Evolutionary conservation across 2,888 invertebrate genomes (phyloP), one percentile per base, ranked within the genome.

Genomic region (Minunthozetes semirufus): DNA sequence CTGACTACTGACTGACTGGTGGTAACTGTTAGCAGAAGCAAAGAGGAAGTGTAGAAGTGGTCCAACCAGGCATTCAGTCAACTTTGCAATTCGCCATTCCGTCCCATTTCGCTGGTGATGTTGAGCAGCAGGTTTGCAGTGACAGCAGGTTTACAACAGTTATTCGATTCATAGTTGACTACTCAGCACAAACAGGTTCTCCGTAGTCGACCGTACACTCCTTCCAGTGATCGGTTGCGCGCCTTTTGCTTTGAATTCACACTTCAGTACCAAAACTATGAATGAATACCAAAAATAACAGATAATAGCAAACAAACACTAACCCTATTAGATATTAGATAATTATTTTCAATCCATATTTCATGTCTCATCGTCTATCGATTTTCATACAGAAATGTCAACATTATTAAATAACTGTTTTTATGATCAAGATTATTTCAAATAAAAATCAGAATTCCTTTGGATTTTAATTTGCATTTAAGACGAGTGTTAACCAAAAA

Each of bases 11-110:
- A 68, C 68, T 42, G 68, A 68, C 68, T 68, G 68, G 46, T 46
- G 38, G 42, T 42, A 19, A 42, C 22, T 38, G 38, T 38, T 38
- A 42, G 68, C 46, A 68, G 68, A 68, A 68, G 68, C 46, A 68
- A 68, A 68, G 68, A 68, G 46, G 68, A 68, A 68, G 68, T 68
- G 68, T 33, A 68, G 38, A 42, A 68, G 68, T 68, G 68, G 68
- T 19, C 68, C 68, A 68, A 68, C 68, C 68, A 68, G 68, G 42
- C 68, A 68, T 68, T 68, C 68, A 68, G 68, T 68, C 68, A 68
- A 68, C 38, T 42, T 63, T 68, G 59, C 19, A 15, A 42, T 68
- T 42, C 68, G 68, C 68, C 68, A 68, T 68, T 68, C 68, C 68
- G 68, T 68, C 68, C 68, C 68, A 68, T 68, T 61, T 61, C 61